These are phyloP conservation scores for Rana temporaria DNA, from an alignment of 2,113 vertebrate genomes.

Conservation along the genomic window DNA sequence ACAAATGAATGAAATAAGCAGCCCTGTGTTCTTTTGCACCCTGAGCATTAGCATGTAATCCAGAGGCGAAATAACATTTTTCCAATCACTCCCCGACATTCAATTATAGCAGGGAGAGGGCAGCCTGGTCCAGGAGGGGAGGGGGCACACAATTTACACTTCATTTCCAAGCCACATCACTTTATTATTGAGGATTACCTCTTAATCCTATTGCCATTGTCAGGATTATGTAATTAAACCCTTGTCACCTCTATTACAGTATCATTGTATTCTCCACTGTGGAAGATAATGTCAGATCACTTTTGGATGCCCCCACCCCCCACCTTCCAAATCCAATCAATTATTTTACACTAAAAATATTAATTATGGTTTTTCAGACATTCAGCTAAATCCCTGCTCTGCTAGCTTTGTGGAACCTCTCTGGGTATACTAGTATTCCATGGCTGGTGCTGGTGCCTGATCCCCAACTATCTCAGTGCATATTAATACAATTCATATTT, in stretches of 20 bases:
- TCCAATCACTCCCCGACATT: slow-evolving; percentile 88
- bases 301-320: neutral
- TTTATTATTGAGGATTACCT: slow-evolving; percentile 88
- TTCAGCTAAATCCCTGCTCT: no score
- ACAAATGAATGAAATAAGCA: slow-evolving; percentile 88
- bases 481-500: no score
- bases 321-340: no score
- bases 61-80: slow-evolving; percentile 90
- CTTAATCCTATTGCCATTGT: slow-evolving; percentile 89
- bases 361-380: no score
- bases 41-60: slow-evolving; percentile 91
- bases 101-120: slow-evolving; percentile 87
- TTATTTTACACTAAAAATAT: no score
- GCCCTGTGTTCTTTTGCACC: slow-evolving; percentile 85
- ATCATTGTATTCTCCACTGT: slow-evolving; percentile 72
- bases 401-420: no score
- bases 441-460: no score
- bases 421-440: no score
- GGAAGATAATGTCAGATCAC: slow-evolving; percentile 54
- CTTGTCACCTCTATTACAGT: slow-evolving; percentile 84
- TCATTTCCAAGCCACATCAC: slow-evolving; percentile 80
- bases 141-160: slow-evolving; percentile 83
- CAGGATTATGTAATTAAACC: slow-evolving; percentile 87
- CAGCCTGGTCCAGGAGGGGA: slow-evolving; percentile 66
- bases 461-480: no score